Evolutionary conservation across 2,888 invertebrate species (phyloP), one percentile per base, ranked within the genome.

Genomic region (Eubasilissa splendida): DNA sequence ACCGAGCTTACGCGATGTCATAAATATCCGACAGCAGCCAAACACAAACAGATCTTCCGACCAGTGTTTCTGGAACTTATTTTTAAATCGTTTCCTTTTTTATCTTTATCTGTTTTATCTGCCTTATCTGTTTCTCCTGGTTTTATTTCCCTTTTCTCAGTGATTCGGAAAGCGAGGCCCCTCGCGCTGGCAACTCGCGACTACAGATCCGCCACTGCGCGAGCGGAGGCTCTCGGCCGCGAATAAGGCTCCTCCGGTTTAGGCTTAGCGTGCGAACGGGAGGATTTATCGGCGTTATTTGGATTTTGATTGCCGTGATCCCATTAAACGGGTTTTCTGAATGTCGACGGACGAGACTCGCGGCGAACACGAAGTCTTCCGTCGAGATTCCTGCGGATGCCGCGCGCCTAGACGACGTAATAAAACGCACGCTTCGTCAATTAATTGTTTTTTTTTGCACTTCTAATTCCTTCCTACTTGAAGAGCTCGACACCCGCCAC

Each of bases 261-360:
- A 58, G 70, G 58, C 77, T 60, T 14, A 75, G 60, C 79, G 79
- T 68, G 80, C 76, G 80, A 76, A 59, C 80, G 80, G 76, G 70
- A 76, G 80, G 80, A 76, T 80, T 80, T 80, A 79, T 79, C 66
- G 74, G 14, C 56, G 75, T 68, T 75, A 76, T 80, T 80, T 70
- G 60, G 54, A 59, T 70, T 71, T 80, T 77, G 77, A 77, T 80
- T 75, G 75, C 59, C 63, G 65, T 77, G 78, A 78, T 81, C 81
- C 70, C 65, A 80, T 80, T 81, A 81, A 81, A 80, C 80, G 60
- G 65, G 80, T 80, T 80, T 80, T 31, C 68, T 63, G 42, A 75
- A 78, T 60, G 78, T 56, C 73, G 79, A 59, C 59, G 53, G 73
- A 54, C 68, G 63, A 78, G 78, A 78, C 73, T 78, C 54, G 73